Base-by-base conservation (phyloP, 2,888 invertebrate genomes). In the Nemotelus nigrinus region DNA sequence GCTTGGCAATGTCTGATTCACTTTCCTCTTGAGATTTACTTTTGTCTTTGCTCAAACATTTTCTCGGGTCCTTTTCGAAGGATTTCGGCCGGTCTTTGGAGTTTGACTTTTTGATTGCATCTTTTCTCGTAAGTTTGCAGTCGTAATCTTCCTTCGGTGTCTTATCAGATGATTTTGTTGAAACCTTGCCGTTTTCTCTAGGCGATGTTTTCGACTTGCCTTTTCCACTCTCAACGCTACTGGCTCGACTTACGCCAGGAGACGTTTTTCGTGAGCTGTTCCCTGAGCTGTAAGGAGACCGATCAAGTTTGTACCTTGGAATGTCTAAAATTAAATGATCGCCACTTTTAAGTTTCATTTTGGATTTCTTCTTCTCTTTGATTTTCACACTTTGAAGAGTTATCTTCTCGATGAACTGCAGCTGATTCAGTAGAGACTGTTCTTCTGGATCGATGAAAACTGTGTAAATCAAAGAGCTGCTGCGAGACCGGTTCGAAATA, bases 1-100 rank as follows among this genome's bases (percentile, higher is more conserved):
- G 90, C 84, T 93, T 93, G 1, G 91, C 92, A 48, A 86, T 84
- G 84, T 93, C 92, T 0, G 92, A 90, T 82, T 93, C 93, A 79
- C 91, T 92, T 80, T 93, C 93, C 83, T 93, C 93, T 84, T 92
- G 92, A 1, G 92, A 93, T 83, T 91, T 92, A 3, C 92, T 91
- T 80, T 92, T 89, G 84, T 93, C 93, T 74, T 84, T 85, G 78
- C 85, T 86, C 8, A 86, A 79, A 1, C 83, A 82, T 8, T 86
- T 84, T 7, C 79, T 86, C 83, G 25, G 87, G 86, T 81, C 91
- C 86, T 90, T 91, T 82, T 93, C 93, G 78, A 93, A 86, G 0
- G 92, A 92, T 82, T 91, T 91, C 0, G 92, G 92, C 80, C 92
- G 92, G 84, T 93, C 93, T 83, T 91, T 92, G 0, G 90, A 89